Evolutionary conservation across 2,113 vertebrate species (phyloP).

Genomic region (Polyodon spathula): DNA sequence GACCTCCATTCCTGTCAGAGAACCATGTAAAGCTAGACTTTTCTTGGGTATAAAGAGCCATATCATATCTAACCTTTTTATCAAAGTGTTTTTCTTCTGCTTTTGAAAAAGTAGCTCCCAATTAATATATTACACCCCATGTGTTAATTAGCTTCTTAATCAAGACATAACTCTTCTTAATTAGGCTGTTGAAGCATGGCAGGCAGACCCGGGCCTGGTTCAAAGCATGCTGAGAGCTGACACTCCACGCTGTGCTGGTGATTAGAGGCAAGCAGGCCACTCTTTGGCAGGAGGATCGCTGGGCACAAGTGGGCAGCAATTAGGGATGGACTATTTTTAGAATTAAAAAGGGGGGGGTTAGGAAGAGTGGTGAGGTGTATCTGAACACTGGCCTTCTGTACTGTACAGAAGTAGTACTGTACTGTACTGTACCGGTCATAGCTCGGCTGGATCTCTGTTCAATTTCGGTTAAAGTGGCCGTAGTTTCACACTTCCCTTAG

Average conservation of each 20-base stretch:
- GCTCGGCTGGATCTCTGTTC: too few relatives aligned
- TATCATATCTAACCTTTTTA: background rate
- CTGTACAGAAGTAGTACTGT: too few relatives aligned
- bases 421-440: too few relatives aligned
- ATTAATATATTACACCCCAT: slow-evolving; percentile 78
- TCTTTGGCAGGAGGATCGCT: slow-evolving; percentile 18
- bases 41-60: too few relatives aligned
- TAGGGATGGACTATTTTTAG: background rate
- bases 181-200: slow-evolving; percentile 52
- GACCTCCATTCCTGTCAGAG: too few relatives aligned
- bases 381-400: slow-evolving; percentile 33
- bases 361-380: slow-evolving; percentile 22
- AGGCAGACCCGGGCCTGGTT: slow-evolving; percentile 44
- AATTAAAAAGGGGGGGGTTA: background rate
- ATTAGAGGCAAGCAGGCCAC: slow-evolving; percentile 42
- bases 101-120: slow-evolving; percentile 41
- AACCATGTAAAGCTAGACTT: too few relatives aligned
- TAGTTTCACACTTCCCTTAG: too few relatives aligned
- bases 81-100: slow-evolving; percentile 24
- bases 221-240: slow-evolving; percentile 41
- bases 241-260: slow-evolving; percentile 38
- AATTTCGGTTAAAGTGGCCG: too few relatives aligned
- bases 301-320: slow-evolving; percentile 3
- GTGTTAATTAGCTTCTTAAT: slow-evolving; percentile 86
- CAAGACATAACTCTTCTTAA: slow-evolving; percentile 68